Conservation (phyloP, 2,797 vertebrate species). For the Acanthurus tractus region DNA sequence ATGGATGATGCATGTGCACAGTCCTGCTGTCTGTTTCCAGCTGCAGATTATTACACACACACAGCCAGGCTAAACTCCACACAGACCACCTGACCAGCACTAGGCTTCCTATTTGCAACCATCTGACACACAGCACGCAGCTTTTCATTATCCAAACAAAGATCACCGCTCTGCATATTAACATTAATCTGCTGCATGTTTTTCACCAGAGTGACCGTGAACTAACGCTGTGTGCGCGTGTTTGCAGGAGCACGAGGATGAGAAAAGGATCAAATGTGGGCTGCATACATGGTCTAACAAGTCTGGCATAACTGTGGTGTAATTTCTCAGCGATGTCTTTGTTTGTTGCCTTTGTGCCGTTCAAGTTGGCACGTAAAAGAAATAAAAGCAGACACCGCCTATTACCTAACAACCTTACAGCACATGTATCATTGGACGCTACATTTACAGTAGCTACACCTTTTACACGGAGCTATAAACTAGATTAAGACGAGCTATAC, state of each 20-base stretch:
- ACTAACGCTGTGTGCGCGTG: neutral
- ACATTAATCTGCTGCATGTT: conserved; percentile 41
- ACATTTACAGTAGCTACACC: neutral
- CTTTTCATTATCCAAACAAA: conserved; percentile 64
- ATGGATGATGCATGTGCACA: neutral
- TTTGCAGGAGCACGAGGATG: neutral
- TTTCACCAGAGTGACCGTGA: neutral
- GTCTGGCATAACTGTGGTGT: neutral
- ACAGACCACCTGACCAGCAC: conserved; percentile 50
- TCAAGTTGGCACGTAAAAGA: neutral
- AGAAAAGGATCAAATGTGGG: too few relatives aligned
- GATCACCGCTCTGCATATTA: conserved; percentile 37
- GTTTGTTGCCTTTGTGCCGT: neutral
- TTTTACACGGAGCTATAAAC: neutral
- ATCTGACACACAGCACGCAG: conserved; percentile 35
- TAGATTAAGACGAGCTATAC: neutral
- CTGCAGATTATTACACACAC: neutral
- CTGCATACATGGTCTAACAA: neutral
- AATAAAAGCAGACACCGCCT: neutral
- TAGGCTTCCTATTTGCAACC: conserved; percentile 48
- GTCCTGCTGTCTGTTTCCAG: conserved; percentile 13
- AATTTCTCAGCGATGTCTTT: neutral
- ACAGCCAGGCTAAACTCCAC: neutral
- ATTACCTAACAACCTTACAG: neutral
- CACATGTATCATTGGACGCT: too few relatives aligned